Base-by-base conservation (phyloP, 2,113 vertebrate species). In the Xerus inauris region DNA sequence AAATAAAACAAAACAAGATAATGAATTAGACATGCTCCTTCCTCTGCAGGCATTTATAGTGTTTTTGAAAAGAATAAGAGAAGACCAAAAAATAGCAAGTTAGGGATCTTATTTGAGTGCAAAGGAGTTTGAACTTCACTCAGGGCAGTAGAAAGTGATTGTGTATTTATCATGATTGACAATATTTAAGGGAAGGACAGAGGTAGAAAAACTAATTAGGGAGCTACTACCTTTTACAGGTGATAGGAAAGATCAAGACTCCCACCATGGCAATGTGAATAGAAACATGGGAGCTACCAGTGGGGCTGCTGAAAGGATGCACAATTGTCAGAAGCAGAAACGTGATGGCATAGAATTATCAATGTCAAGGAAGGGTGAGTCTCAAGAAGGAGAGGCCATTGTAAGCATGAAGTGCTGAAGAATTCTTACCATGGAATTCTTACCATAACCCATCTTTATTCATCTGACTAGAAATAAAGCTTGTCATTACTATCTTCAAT, bases 1-100 rank as follows among this genome's bases (percentile, higher is more conserved):
- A 72, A 59, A 94, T 65, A 73, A 85, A 45, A 69, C 22, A 65
- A 71, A 90, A 49, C 38, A 75, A 85, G 26, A 71, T 11, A 79
- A 49, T 20, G 13, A 85, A 28, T 80, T 89, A 76, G 40, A 28
- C 62, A 72, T 19, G 65, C 57, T 59, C 3, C 0, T 93, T 65
- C 32, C n/a, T 72, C 10, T 51, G n/a, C 54, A 83, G 24, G 17
- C 22, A 88, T 51, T 57, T 76, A 72, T 12, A 72, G 4, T 35
- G 13, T n/a, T 77, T 88, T 76, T 72, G 57, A 59, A 42, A 73
- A 82, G 10, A 91, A 75, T 0, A 28, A 11, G n/a, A 82, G 8
- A 45, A 5, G 2, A 69, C 32, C 32, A 84, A 19, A 28, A 76
- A 85, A 49, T 42, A 89, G 38, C 47, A 67, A 8, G 19, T 72